Evolutionary conservation across 2,797 vertebrate species (phyloP).

Genomic region (Chiloscyllium punctatum): DNA sequence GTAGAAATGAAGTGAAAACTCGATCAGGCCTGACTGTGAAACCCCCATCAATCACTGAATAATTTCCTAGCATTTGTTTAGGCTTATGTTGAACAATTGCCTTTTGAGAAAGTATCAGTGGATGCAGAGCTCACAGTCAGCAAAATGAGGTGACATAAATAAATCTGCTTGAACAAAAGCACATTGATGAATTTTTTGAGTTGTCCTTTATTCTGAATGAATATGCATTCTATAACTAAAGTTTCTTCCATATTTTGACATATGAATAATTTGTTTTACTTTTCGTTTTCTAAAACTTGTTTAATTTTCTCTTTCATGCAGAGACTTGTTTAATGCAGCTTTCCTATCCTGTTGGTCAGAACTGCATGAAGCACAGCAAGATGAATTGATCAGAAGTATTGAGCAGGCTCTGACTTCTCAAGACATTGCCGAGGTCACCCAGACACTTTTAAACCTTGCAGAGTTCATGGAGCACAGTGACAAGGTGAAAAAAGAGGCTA

Average conservation of each 20-base stretch:
- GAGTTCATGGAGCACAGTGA: conserved; percentile 99
- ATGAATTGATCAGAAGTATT: conserved; percentile 94
- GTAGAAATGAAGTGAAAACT: background rate
- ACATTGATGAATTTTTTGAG: background rate
- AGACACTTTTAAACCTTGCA: conserved; percentile 91
- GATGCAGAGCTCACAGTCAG: background rate
- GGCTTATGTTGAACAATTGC: background rate
- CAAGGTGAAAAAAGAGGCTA: conserved; percentile 66
- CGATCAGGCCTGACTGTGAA: background rate
- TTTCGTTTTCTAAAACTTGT: background rate
- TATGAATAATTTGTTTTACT: background rate
- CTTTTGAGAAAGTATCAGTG: no score
- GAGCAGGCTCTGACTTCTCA: conserved; percentile 92
- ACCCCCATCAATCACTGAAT: background rate
- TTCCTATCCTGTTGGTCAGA: conserved; percentile 99
- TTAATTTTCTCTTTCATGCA: conserved; percentile 46
- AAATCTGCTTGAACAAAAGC: background rate
- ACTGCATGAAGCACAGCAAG: conserved; percentile 94
- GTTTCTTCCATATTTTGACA: background rate
- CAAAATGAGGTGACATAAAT: background rate
- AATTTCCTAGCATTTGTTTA: background rate
- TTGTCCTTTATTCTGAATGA: background rate
- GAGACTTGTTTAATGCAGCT: conserved; percentile 94
- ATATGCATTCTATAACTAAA: background rate
- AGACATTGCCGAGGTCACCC: conserved; percentile 96